phyloP scores from a whole-genome alignment of 1,140 invertebrate genomes.

The Conus ventricosus region DNA sequence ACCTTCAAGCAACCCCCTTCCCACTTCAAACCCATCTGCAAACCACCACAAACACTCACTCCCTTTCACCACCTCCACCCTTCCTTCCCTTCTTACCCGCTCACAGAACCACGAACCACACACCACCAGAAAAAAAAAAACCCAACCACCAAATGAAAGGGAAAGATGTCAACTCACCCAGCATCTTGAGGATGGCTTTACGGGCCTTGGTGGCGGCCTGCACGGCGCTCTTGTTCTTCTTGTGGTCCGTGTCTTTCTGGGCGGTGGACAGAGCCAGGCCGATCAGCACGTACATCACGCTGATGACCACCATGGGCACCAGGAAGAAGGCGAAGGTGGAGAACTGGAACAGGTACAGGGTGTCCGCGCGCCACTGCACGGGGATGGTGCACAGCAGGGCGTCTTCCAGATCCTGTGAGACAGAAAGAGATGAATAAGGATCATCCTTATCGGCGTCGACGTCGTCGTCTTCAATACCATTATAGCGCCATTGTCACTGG shows the following conservation, averaged over 20 bases:
- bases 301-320: constrained; percentile 71
- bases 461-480: too few species aligned
- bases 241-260: constrained; percentile 44
- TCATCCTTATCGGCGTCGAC: too few species aligned
- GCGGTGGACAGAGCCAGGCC: constrained; percentile 62
- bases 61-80: too few species aligned
- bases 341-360: constrained; percentile 61
- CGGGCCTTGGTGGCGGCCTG: constrained; percentile 60
- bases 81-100: not conserved
- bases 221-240: constrained; percentile 48
- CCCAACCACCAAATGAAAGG: too few species aligned
- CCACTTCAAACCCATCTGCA: too few species aligned
- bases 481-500: too few species aligned
- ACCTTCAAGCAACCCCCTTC: too few species aligned
- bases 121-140: not conserved
- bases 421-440: too few species aligned
- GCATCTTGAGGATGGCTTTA: constrained; percentile 70
- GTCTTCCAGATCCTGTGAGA: constrained; percentile 22
- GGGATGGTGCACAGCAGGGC: constrained; percentile 57
- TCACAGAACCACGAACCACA: not conserved
- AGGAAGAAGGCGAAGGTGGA: constrained; percentile 72
- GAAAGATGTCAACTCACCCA: constrained; percentile 59
- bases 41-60: too few species aligned
- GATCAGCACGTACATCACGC: constrained; percentile 70
- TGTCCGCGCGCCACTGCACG: constrained; percentile 41